These are phyloP conservation scores for Dynastes maya DNA, from an alignment of 2,888 invertebrate species.

Conservation along the genomic window DNA sequence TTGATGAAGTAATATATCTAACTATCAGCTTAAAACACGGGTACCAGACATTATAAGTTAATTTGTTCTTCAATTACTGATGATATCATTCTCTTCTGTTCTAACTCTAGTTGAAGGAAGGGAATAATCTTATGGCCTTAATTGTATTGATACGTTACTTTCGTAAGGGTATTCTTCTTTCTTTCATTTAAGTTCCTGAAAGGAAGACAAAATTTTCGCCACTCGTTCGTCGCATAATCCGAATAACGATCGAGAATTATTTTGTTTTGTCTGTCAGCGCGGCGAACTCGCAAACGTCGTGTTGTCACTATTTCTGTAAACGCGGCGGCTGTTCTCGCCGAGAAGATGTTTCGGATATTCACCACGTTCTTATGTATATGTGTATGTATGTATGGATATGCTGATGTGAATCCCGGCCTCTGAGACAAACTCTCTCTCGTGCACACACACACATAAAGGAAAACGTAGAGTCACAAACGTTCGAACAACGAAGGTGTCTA, in stretches of 20 bases:
- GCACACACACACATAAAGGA: not conserved
- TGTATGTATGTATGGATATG: conserved; percentile 10
- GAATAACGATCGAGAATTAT: conserved; percentile 51
- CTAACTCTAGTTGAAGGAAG: no score
- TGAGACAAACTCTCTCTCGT: not conserved
- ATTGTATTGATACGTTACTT: no score
- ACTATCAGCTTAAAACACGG: no score
- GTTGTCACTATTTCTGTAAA: conserved; percentile 51
- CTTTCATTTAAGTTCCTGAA: not conserved
- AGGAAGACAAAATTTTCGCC: conserved; percentile 19
- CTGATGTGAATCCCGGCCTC: conserved; percentile 24
- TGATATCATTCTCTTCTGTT: no score
- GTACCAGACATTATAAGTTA: no score
- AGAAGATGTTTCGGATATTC: conserved; percentile 44
- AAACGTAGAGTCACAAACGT: not conserved
- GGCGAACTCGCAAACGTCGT: conserved; percentile 44
- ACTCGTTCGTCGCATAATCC: conserved; percentile 42
- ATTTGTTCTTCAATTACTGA: no score
- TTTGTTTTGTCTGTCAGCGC: conserved; percentile 50
- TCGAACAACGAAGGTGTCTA: conserved; percentile 41
- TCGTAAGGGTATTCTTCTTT: no score
- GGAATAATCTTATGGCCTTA: no score
- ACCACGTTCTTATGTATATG: conserved; percentile 4
- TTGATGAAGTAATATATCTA: no score
- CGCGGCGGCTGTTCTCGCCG: conserved; percentile 20